phyloP scores from a whole-genome alignment of 37 sponge, comb jelly and placozoan species.

The Tethya wilhelma region DNA sequence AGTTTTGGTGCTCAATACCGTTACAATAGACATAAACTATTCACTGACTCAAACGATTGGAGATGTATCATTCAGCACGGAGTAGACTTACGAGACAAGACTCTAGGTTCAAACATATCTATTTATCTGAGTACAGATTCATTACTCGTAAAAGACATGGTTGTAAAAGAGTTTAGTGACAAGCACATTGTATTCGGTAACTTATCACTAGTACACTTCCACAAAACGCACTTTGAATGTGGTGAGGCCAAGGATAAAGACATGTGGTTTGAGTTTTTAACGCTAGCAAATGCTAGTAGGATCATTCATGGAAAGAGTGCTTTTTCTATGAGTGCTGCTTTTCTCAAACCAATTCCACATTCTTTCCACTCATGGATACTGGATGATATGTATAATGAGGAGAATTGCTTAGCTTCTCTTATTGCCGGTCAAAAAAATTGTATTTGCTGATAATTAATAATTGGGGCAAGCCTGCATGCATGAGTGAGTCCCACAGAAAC shows the following conservation, averaged over 20 bases:
- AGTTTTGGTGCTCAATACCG: background rate
- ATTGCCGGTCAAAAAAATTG: background rate
- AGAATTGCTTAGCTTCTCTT: conserved; percentile 15
- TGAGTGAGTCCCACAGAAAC: too few species aligned
- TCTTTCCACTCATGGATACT: conserved; percentile 13
- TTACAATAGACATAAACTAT: background rate
- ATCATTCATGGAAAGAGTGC: conserved; percentile 26
- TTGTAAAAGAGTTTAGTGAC: background rate
- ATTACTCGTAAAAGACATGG: background rate
- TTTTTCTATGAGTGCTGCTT: conserved; percentile 21
- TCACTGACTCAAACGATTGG: conserved; percentile 4
- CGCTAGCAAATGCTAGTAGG: conserved; percentile 1
- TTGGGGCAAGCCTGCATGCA: too few species aligned
- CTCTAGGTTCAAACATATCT: background rate
- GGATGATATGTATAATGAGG: background rate
- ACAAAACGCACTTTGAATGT: background rate
- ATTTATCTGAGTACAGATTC: conserved; percentile 31
- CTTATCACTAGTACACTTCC: background rate
- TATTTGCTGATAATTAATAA: conserved; percentile 12
- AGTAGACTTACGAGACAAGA: background rate
- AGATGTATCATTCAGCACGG: conserved; percentile 5
- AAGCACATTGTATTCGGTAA: background rate
- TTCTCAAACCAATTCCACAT: conserved; percentile 16
- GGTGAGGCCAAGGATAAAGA: background rate
- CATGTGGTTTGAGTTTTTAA: conserved; percentile 18